Base-by-base conservation (phyloP, 2,797 vertebrate species). In the Sus cebifrons region DNA sequence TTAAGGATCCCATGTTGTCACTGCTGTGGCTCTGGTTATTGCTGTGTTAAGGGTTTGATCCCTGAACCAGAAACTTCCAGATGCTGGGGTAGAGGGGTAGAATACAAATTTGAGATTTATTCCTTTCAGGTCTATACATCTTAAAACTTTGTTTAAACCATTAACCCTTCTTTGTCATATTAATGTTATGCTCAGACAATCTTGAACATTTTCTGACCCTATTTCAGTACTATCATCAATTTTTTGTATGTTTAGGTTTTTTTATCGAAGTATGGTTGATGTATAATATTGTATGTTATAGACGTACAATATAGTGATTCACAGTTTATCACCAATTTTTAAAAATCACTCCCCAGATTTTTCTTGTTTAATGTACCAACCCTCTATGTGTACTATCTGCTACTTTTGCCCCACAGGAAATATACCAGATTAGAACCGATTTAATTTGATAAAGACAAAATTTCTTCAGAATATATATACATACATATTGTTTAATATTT, bases 371-470 rank as follows among this genome's bases (percentile, higher is more conserved):
- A 49, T 32, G 6, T 52, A 83, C 13, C 27, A 78, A 3, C 49
- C 25, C 25, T 84, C 52, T 86, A 23, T 91, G 29, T 91, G 14
- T 87, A 79, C 29, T 83, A 2, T 82, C 71, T 88, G 77, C 54
- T 95, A 14, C 56, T 92, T 94, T 90, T 82, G 36, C 56, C 56
- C 8, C 44, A 65, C 17, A 83, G 70, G 44, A 83, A 54, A 65
- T 52, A 70, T 16, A 77, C 44, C 40, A 86, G 75, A 74, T 78
- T 60, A 18, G 40, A 83, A 92, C 44, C 29, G 74, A 79, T 86
- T 92, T 82, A 79, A 84, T 78, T 15, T 67, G 92, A 25, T 94
- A 90, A 96, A 89, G 44, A 84, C 86, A 91, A 95, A 74, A 70
- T 71, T 75, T 92, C 70, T 95, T 77, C 23, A 90, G 89, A 79